Evolutionary conservation across 2,888 invertebrate genomes (phyloP), one percentile per base, ranked within the genome.

Genomic region (Pseudococcus jackbeardsleyi): DNA sequence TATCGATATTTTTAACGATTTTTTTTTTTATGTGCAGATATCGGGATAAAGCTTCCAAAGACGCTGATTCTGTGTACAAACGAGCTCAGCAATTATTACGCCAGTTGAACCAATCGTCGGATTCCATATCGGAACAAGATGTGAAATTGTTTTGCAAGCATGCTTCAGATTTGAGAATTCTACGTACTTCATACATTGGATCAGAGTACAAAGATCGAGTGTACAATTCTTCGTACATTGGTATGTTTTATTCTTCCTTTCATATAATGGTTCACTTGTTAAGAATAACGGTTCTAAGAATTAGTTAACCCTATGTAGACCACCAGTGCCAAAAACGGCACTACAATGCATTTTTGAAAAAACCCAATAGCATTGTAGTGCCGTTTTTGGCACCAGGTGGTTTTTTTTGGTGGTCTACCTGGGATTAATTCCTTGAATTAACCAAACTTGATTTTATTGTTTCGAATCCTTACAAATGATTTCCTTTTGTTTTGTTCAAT

Each of bases 101-200:
- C 89, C 95, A 95, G 91, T 91, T 98, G 88, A 96, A 96, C 72
- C 93, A 95, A 91, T 94, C 96, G 0, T 94, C 94, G 88, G 95
- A 95, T 90, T 92, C 92, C 17, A 95, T 98, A 89, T 94, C 94
- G 88, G 97, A 98, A 91, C 93, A 93, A 89, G 96, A 96, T 90
- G 96, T 97, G 0, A 96, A 95, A 91, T 91, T 96, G 87, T 96
- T 98, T 91, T 98, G 98, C 91, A 96, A 96, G 91, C 97, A 99
- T 92, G 94, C 97, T 2, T 94, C 95, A 89, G 95, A 96, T 91
- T 92, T 99, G 88, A 93, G 95, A 90, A 93, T 99, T 0, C 92
- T 97, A 17, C 93, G 96, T 90, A 98, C 98, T 68, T 91, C 92
- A 79, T 89, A 89, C 88, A 94, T 99, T 90, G 94, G 95, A 0